phyloP scores from a whole-genome alignment of 2,888 invertebrate species.

The Saturnia pavonia region DNA sequence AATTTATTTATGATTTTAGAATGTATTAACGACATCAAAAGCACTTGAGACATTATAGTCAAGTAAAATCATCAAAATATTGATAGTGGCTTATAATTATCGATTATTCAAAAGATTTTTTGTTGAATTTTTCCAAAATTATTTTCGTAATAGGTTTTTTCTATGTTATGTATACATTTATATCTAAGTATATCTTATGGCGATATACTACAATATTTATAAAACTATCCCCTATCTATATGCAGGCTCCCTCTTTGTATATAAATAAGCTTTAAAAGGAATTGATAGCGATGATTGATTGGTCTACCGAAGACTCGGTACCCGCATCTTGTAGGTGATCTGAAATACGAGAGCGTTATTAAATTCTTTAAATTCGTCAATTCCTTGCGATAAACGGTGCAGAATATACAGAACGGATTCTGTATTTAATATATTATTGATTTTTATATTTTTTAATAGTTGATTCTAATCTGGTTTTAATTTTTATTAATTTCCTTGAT shows the following conservation, averaged over 20 bases:
- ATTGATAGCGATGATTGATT: constrained; percentile 70
- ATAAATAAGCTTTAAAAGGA: constrained; percentile 60
- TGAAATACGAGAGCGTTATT: constrained; percentile 3
- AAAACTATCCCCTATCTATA: constrained; percentile 24
- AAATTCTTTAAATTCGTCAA: constrained; percentile 7
- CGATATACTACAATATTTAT: background rate
- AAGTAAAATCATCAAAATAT: too few relatives aligned
- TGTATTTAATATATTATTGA: background rate
- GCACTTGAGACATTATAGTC: too few relatives aligned
- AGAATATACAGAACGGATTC: too few relatives aligned
- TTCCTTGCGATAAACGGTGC: background rate
- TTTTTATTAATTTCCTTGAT: too few relatives aligned
- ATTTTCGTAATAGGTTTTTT: too few relatives aligned
- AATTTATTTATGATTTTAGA: too few relatives aligned
- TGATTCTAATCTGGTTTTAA: too few relatives aligned
- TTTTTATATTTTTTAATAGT: background rate
- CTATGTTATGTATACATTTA: too few relatives aligned
- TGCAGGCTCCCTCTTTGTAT: constrained; percentile 47
- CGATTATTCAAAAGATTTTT: too few relatives aligned
- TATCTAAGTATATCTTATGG: background rate
- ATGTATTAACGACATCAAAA: too few relatives aligned
- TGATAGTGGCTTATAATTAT: too few relatives aligned
- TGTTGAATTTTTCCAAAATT: too few relatives aligned
- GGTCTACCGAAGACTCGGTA: constrained; percentile 30
- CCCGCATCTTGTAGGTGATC: constrained; percentile 17